Percentiles rank a stretch among this genome's conserved stretches.
Conservation (phyloP, 2,113 vertebrate species). For the Lepus europaeus region DNA sequence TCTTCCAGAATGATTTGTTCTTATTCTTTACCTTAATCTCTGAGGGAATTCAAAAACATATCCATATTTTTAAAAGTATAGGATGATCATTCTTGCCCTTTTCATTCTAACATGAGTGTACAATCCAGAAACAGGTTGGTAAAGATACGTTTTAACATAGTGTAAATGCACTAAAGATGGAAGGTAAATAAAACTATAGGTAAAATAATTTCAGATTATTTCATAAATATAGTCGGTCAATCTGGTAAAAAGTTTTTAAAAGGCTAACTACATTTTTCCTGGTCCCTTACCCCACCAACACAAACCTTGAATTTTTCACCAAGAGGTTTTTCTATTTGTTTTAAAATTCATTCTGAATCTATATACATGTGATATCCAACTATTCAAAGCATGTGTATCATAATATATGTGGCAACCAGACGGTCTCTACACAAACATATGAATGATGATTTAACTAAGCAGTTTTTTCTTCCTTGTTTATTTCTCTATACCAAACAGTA, state of each 20-base stretch:
- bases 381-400: slow-evolving; percentile 55
- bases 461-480: slow-evolving; percentile 60
- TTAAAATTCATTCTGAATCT: slow-evolving; percentile 11
- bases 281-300: slow-evolving; percentile 62
- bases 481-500: slow-evolving; percentile 68
- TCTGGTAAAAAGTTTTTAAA: slow-evolving; percentile 14
- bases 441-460: slow-evolving; percentile 61
- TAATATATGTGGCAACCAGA: slow-evolving; percentile 61
- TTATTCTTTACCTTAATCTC: slow-evolving; percentile 70
- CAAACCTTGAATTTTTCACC: slow-evolving; percentile 60
- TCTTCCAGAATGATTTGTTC: slow-evolving; percentile 58
- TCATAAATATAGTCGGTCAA: slow-evolving; percentile 34
- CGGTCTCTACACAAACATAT: slow-evolving; percentile 59
- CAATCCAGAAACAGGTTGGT: slow-evolving; percentile 38
- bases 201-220: slow-evolving; percentile 60
- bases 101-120: slow-evolving; percentile 52
- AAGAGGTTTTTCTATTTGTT: slow-evolving; percentile 39
- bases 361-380: slow-evolving; percentile 27
- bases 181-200: slow-evolving; percentile 41
- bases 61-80: slow-evolving; percentile 49
- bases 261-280: slow-evolving; percentile 59
- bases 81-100: slow-evolving; percentile 50
- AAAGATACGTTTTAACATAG: slow-evolving; percentile 30
- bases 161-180: slow-evolving; percentile 42
- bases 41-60: slow-evolving; percentile 63